Conservation (phyloP, 2,113 vertebrate genomes). For the Columba janthina region DNA sequence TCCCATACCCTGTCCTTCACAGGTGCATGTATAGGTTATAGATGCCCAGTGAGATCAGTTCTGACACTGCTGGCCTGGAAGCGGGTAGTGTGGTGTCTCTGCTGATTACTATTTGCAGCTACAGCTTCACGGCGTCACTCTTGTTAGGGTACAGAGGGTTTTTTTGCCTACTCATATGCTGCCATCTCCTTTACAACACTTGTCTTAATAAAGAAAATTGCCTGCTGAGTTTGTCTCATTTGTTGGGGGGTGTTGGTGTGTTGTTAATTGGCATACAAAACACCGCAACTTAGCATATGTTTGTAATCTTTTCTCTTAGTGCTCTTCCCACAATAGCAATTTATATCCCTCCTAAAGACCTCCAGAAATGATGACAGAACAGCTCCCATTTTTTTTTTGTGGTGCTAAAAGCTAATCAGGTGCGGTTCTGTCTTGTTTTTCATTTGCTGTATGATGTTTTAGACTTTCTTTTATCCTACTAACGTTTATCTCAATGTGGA, state of each 20-base stretch:
- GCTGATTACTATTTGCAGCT: background rate
- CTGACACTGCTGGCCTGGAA: background rate
- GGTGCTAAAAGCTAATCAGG: background rate
- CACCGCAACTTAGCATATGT: background rate
- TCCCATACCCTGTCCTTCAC: background rate
- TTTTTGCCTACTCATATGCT: background rate
- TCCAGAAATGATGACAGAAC: constrained; percentile 37
- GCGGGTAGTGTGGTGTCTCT: background rate
- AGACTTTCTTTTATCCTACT: background rate
- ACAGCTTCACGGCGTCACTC: background rate
- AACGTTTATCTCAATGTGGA: background rate
- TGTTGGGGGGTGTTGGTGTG: background rate
- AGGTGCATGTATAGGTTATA: accelerated
- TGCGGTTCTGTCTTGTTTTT: background rate
- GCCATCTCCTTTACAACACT: background rate
- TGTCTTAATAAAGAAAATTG: background rate
- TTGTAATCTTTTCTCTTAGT: background rate
- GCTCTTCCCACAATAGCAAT: background rate
- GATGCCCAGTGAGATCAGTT: background rate
- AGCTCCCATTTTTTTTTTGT: background rate
- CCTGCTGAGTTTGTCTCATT: background rate
- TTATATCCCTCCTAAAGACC: background rate
- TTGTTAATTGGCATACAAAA: background rate
- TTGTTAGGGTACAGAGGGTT: background rate
- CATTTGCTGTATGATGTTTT: background rate